Conservation (phyloP, 2,797 vertebrate species). For the Periophthalmus magnuspinnatus region DNA sequence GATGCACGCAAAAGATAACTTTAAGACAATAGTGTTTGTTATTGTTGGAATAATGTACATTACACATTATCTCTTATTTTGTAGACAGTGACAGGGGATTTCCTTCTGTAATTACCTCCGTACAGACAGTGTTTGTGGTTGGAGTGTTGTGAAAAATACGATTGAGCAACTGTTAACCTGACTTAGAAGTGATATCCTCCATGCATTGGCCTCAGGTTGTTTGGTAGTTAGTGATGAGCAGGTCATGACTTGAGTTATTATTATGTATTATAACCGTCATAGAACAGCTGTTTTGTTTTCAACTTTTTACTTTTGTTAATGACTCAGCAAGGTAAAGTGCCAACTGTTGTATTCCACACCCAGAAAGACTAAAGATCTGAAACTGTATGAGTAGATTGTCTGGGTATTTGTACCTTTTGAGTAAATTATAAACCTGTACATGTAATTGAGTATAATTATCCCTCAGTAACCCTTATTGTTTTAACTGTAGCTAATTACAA, state of each 20-base stretch:
- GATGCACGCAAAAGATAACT: constrained; percentile 63
- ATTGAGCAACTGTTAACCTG: constrained; percentile 69
- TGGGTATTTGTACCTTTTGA: too few species aligned
- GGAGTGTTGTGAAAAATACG: constrained; percentile 65
- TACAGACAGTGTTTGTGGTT: constrained; percentile 57
- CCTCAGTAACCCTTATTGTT: too few species aligned
- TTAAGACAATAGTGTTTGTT: constrained; percentile 30
- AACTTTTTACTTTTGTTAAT: constrained; percentile 17
- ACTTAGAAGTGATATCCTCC: constrained; percentile 51
- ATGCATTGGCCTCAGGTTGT: constrained; percentile 19
- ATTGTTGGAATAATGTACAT: constrained; percentile 41
- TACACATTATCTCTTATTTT: constrained; percentile 56
- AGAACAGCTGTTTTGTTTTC: neutral
- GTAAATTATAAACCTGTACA: too few species aligned
- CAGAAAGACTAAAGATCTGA: neutral
- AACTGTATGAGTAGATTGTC: neutral
- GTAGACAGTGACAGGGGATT: constrained; percentile 66
- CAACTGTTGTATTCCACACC: constrained; percentile 48
- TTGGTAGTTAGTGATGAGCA: neutral
- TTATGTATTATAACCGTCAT: neutral
- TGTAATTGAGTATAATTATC: too few species aligned
- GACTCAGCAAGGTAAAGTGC: constrained; percentile 35
- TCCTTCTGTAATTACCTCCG: constrained; percentile 66
- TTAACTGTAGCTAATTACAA: too few species aligned
- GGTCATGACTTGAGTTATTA: constrained; percentile 7